Evolutionary conservation across 2,113 vertebrate species (phyloP), one percentile per base, ranked within the genome.

Genomic region (Pycnonotus jocosus): DNA sequence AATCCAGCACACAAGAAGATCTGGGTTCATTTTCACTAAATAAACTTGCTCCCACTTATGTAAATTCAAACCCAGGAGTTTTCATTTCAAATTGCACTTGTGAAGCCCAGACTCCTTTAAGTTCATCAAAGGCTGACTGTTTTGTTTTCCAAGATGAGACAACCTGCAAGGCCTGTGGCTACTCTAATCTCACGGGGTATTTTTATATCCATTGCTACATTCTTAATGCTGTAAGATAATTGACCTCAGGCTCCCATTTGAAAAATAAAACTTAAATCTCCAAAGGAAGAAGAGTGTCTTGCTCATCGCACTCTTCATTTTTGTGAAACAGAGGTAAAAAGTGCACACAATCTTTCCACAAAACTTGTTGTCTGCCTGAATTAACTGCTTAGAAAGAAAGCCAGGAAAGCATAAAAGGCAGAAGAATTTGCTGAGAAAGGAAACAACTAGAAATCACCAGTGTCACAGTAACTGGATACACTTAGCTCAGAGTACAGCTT

Each of bases 341-440:
- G 58, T 70, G 73, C 93, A 86, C 73, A 60, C 81, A 31, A 78
- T 86, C 68, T 78, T 81, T 45, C 73, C 87, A 64, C 47, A 91
- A 73, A 78, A 86, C 38, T 50, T 60, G 15, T 6, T 88, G 90
- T 94, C 96, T 96, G 97, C 94, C 73, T 93, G 87, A 97, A 92
- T 33, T 33, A 95, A 90, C 87, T 58, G 80, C 91, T 81, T 31
- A 70, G 30, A 71, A 92, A 40, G 37, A 9, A 72, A 79, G n/a
- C 17, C 69, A 57, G 77, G 60, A 81, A 68, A 92, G 35, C 8
- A 7, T 56, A 66, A 51, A 28, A 91, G 77, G 84, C 80, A 78
- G 50, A 38, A 78, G 22, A 90, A 84, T 56, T 81, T 89, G 42
- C 35, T 47, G 57, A 62, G 70, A 70, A 81, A 93, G 80, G 69